Conservation (phyloP, 2,888 invertebrate species). For the Acleris emargana region DNA sequence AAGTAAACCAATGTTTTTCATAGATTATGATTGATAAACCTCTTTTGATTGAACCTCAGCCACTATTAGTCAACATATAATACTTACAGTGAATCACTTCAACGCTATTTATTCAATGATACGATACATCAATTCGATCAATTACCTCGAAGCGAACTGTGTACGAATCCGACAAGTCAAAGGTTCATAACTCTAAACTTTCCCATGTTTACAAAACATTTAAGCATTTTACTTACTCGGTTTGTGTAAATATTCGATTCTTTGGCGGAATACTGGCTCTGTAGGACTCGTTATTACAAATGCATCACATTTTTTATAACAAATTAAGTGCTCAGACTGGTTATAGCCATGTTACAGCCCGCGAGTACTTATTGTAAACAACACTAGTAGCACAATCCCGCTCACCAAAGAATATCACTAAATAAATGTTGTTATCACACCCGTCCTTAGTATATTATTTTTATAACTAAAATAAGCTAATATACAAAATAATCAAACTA, state of each 20-base stretch:
- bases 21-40: neutral
- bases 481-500: neutral
- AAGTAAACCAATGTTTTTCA: too few species aligned
- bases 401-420: neutral
- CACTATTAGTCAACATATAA: neutral
- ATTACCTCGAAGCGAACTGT: too few species aligned
- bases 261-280: constrained; percentile 28
- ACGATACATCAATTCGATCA: constrained; percentile 4
- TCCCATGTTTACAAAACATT: constrained; percentile 28
- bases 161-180: constrained; percentile 2
- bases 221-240: constrained; percentile 23
- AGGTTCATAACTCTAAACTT: constrained; percentile 23
- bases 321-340: constrained; percentile 35
- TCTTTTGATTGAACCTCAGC: neutral
- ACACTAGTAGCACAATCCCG: neutral
- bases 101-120: neutral
- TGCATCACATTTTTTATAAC: constrained; percentile 30
- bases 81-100: neutral
- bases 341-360: constrained; percentile 25
- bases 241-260: constrained; percentile 31
- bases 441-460: neutral
- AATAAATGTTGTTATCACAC: neutral
- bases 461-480: neutral
- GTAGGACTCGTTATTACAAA: constrained; percentile 16
- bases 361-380: constrained; percentile 26